Evolutionary conservation across 1,140 invertebrate species (phyloP).

Genomic region (Rhizoglyphus robini): DNA sequence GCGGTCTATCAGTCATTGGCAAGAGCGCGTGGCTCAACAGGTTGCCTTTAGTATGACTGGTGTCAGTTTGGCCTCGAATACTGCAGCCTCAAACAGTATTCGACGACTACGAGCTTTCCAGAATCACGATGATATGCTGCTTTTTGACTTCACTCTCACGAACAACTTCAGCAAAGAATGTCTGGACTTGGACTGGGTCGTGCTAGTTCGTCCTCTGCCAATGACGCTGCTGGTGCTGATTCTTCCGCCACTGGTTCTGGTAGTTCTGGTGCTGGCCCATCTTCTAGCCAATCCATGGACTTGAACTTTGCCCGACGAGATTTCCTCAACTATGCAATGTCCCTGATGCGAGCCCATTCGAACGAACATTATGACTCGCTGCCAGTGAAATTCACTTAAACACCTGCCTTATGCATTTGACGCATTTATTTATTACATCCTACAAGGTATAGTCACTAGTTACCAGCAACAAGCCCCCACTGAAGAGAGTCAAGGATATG

Average conservation of each 20-base stretch:
- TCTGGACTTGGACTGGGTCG: neutral
- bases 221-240: neutral
- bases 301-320: conserved; percentile 55
- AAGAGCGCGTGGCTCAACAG: too few relatives aligned
- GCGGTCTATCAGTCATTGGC: too few relatives aligned
- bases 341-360: conserved; percentile 86
- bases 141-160: neutral
- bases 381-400: conserved; percentile 72
- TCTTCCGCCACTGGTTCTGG: neutral
- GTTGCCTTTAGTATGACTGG: neutral
- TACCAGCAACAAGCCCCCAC: too few relatives aligned
- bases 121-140: neutral
- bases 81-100: too few relatives aligned
- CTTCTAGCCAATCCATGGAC: neutral
- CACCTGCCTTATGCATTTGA: conserved; percentile 95
- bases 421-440: conserved; percentile 87
- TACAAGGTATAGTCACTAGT: conserved; percentile 51
- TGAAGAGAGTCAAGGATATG: too few relatives aligned
- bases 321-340: conserved; percentile 89
- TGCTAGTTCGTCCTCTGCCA: neutral
- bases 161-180: neutral
- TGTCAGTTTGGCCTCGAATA: neutral
- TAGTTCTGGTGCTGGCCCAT: neutral
- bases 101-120: conserved; percentile 3
- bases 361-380: conserved; percentile 87